phyloP scores from a whole-genome alignment of 64 coral and sea anemone genomes.

The Orbicella faveolata region DNA sequence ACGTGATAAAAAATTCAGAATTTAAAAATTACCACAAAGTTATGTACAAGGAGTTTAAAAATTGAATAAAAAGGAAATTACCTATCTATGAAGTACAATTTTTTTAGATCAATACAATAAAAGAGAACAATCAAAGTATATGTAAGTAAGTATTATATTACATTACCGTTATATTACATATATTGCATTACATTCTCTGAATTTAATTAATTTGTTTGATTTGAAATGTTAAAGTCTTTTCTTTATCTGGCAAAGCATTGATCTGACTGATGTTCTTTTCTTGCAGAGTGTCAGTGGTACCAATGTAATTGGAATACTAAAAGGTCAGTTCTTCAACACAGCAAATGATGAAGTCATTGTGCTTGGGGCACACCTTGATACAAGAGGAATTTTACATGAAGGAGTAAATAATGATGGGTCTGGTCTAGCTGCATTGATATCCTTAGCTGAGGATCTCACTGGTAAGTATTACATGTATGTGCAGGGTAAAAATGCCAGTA shows the following conservation, averaged over 20 bases:
- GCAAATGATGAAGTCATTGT: constrained; percentile 23
- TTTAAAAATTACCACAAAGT: no score
- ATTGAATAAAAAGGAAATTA: no score
- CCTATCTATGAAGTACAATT: no score
- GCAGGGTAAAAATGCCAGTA: no score
- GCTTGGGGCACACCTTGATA: constrained; percentile 41
- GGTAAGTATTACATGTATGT: not conserved
- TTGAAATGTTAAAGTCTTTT: not conserved
- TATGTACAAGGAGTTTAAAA: no score
- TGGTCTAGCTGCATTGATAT: not conserved
- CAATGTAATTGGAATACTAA: constrained; percentile 22
- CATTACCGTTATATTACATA: no score
- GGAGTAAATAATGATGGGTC: constrained; percentile 47
- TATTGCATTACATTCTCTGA: no score
- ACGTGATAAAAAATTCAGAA: no score
- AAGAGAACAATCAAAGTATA: no score
- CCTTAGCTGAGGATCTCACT: constrained; percentile 33
- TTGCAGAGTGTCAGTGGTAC: constrained; percentile 44
- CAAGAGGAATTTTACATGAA: not conserved
- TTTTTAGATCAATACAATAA: no score
- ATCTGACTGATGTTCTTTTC: not conserved
- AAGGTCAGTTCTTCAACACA: constrained; percentile 14
- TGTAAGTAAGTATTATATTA: no score
- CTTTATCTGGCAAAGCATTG: not conserved
- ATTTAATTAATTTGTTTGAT: no score